Conservation (phyloP, 2,113 vertebrate species). For the Trematomus loennbergii region DNA sequence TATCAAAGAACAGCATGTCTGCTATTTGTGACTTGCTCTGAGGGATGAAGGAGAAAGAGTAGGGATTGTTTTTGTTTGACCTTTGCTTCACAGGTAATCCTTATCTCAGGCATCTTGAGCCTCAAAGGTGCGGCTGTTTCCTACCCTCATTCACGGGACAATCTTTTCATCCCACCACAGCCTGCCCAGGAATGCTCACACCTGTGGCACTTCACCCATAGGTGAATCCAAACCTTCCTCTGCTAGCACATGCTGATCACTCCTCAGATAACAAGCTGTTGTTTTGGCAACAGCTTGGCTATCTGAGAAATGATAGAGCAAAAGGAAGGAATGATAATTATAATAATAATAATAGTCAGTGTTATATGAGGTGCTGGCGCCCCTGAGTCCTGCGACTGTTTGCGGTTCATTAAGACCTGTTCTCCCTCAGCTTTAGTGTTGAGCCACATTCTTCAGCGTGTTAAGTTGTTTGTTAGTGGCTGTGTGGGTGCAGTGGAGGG, state of each 20-base stretch:
- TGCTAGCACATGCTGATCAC: slow-evolving; percentile 66
- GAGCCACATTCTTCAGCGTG: slow-evolving; percentile 63
- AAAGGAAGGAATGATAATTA: slow-evolving; percentile 63
- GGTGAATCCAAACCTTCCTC: slow-evolving; percentile 50
- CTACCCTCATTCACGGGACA: slow-evolving; percentile 49
- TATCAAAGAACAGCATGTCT: slow-evolving; percentile 41
- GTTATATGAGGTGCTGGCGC: slow-evolving; percentile 63
- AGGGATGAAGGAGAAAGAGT: slow-evolving; percentile 34
- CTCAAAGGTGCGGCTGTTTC: slow-evolving; percentile 56
- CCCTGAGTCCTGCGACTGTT: slow-evolving; percentile 59
- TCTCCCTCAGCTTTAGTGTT: slow-evolving; percentile 26
- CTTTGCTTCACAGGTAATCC: slow-evolving; percentile 62
- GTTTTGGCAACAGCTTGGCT: slow-evolving; percentile 76
- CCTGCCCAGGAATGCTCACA: slow-evolving; percentile 71
- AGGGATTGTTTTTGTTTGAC: slow-evolving; percentile 45
- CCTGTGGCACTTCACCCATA: slow-evolving; percentile 65
- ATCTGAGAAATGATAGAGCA: slow-evolving; percentile 71
- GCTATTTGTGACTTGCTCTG: slow-evolving; percentile 33
- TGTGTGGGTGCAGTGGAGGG: slow-evolving; percentile 34
- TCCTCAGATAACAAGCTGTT: slow-evolving; percentile 72
- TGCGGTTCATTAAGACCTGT: slow-evolving; percentile 64
- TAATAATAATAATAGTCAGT: slow-evolving; percentile 58
- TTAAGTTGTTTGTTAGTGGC: slow-evolving; percentile 64
- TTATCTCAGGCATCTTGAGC: slow-evolving; percentile 60
- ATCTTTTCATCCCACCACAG: slow-evolving; percentile 60